Percentiles rank a stretch among this genome's conserved stretches.
These are phyloP conservation scores for Archips xylosteana DNA, from an alignment of 2,888 invertebrate species.

Conservation along the genomic window DNA sequence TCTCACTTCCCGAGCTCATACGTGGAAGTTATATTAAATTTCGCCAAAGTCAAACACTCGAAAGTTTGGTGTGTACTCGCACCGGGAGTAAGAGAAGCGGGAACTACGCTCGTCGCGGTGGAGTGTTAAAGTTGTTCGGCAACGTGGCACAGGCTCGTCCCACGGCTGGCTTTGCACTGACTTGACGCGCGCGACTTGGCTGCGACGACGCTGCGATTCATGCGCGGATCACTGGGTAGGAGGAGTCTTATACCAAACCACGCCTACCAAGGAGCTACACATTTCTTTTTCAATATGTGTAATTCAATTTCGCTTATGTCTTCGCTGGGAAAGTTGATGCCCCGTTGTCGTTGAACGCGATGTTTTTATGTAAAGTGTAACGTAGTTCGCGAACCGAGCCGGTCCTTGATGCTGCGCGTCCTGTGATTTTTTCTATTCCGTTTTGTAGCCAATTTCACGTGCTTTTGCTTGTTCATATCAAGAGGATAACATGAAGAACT, in stretches of 20 bases:
- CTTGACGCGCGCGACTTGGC: slow-evolving; percentile 60
- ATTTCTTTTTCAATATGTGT: slow-evolving; percentile 86
- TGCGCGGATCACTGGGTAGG: slow-evolving; percentile 80
- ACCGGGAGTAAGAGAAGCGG: slow-evolving; percentile 52
- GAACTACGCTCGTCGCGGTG: slow-evolving; percentile 60
- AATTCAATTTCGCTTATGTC: slow-evolving; percentile 86
- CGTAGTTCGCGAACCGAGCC: slow-evolving; percentile 83
- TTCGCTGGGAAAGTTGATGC: slow-evolving; percentile 86
- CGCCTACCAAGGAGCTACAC: slow-evolving; percentile 85
- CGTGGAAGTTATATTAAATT: slow-evolving; percentile 62
- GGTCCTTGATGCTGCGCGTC: slow-evolving; percentile 74
- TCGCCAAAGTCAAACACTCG: slow-evolving; percentile 60
- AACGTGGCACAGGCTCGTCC: slow-evolving; percentile 63
- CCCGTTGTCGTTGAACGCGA: slow-evolving; percentile 85
- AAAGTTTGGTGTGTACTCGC: slow-evolving; percentile 59
- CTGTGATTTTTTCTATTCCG: slow-evolving; percentile 72
- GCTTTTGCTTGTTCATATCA: slow-evolving; percentile 74
- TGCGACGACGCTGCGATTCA: slow-evolving; percentile 70
- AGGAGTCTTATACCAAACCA: slow-evolving; percentile 80
- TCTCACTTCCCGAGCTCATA: slow-evolving; percentile 58
- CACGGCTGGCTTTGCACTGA: slow-evolving; percentile 46
- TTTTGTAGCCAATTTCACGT: slow-evolving; percentile 79
- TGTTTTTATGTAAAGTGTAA: slow-evolving; percentile 86
- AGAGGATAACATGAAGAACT: slow-evolving; percentile 44
- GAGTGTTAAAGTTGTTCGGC: slow-evolving; percentile 63